Conservation (phyloP, 2,797 vertebrate species). For the Xenentodon cancila region DNA sequence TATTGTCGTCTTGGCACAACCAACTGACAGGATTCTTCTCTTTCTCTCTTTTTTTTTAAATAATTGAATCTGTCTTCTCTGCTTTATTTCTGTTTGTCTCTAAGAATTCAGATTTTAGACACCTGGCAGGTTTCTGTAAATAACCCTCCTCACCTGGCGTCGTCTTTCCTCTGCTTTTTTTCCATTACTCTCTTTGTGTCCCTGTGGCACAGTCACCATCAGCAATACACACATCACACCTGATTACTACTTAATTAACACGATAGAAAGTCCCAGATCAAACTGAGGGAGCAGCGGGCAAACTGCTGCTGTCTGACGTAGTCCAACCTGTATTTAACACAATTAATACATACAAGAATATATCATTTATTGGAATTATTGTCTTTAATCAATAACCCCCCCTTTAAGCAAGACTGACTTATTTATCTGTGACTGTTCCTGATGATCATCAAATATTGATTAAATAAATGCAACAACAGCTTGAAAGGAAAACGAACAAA, state of each 20-base stretch:
- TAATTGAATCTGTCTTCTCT: neutral
- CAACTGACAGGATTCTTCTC: conserved; percentile 7
- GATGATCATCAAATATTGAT: conserved; percentile 12
- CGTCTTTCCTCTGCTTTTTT: conserved; percentile 18
- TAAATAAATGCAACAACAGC: conserved; percentile 28
- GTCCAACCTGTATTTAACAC: too few relatives aligned
- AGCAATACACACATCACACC: conserved; percentile 39
- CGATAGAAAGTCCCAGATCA: conserved; percentile 36
- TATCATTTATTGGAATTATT: too few relatives aligned
- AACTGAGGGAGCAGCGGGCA: neutral
- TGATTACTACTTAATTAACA: conserved; percentile 64
- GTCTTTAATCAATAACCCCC: too few relatives aligned
- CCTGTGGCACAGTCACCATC: conserved; percentile 44
- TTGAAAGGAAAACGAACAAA: conserved; percentile 34
- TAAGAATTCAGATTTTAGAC: conserved; percentile 38
- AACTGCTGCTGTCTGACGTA: too few relatives aligned
- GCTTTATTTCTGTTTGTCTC: conserved; percentile 13
- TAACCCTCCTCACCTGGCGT: conserved; percentile 37
- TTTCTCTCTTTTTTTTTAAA: neutral
- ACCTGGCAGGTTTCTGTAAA: conserved; percentile 29
- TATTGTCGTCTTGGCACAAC: conserved; percentile 11
- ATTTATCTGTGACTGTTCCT: conserved; percentile 10
- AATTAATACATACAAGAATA: too few relatives aligned
- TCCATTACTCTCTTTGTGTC: conserved; percentile 51
- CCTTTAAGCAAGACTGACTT: neutral